Conservation (phyloP, 2,113 vertebrate species). For the Ginglymostoma cirratum region DNA sequence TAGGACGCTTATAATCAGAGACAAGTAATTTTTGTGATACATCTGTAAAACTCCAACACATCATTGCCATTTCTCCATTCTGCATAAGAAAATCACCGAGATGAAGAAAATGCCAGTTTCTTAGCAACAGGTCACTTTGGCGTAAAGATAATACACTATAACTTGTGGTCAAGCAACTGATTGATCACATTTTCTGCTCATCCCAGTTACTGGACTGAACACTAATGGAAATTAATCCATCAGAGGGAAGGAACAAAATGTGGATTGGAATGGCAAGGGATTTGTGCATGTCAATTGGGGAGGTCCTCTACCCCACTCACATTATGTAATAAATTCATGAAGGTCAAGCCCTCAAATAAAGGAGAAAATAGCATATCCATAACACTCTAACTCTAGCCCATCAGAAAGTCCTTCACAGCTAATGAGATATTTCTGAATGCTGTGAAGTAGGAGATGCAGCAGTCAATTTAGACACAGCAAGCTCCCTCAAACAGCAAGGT, state of each 20-base stretch:
- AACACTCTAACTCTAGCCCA: background rate
- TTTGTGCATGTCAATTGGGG: background rate
- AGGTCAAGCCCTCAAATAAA: background rate
- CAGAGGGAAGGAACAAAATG: background rate
- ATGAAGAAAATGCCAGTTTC: background rate
- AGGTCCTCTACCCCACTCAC: background rate
- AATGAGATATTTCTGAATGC: background rate
- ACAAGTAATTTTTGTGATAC: background rate
- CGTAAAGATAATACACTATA: background rate
- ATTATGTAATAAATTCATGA: background rate
- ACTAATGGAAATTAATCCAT: background rate
- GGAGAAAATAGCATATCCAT: background rate
- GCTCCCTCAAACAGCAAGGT: background rate
- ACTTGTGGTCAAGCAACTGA: background rate
- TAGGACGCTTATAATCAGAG: no score
- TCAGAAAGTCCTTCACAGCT: background rate
- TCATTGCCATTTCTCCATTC: background rate
- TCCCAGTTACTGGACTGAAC: background rate
- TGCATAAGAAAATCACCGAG: background rate
- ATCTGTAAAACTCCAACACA: background rate
- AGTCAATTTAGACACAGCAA: background rate
- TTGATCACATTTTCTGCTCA: background rate
- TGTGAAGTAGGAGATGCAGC: background rate
- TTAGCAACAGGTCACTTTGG: background rate
- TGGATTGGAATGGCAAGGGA: background rate